Conservation (phyloP, 2,888 invertebrate species). For the Gonocerus acuteangulatus region DNA sequence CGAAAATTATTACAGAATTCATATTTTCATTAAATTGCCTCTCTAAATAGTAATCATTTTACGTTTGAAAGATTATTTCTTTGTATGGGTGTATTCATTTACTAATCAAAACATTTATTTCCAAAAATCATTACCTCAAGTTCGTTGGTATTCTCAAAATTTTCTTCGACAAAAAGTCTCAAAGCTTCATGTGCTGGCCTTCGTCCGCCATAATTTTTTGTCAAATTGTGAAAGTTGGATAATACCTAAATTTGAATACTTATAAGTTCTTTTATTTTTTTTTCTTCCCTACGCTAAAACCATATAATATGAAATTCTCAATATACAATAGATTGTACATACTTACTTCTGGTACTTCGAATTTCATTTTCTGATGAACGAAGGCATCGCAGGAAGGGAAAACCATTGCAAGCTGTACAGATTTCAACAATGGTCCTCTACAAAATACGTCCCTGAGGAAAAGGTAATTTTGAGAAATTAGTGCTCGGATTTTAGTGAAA, state of each 20-base stretch:
- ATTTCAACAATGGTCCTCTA: conserved; percentile 62
- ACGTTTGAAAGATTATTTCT: no score
- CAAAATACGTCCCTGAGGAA: conserved; percentile 60
- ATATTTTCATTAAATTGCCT: no score
- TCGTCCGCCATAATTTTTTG: conserved; percentile 14
- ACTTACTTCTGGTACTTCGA: conserved; percentile 36
- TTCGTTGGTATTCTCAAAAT: conserved; percentile 47
- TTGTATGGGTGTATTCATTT: no score
- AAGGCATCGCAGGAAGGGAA: conserved; percentile 74
- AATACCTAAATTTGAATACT: background rate
- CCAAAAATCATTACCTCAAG: no score
- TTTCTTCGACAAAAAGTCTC: conserved; percentile 48
- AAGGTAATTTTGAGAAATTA: no score
- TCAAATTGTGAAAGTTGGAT: conserved; percentile 15
- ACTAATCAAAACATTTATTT: no score
- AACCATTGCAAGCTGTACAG: conserved; percentile 59
- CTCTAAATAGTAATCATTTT: no score
- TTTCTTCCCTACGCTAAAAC: no score
- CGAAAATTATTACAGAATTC: no score
- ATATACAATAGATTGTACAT: background rate
- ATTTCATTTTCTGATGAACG: conserved; percentile 64
- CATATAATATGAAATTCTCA: no score
- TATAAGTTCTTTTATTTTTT: no score
- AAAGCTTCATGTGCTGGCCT: conserved; percentile 21
- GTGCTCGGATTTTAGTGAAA: no score